These are phyloP conservation scores for Volucella bombylans DNA, from an alignment of 2,888 invertebrate genomes.

Conservation along the genomic window DNA sequence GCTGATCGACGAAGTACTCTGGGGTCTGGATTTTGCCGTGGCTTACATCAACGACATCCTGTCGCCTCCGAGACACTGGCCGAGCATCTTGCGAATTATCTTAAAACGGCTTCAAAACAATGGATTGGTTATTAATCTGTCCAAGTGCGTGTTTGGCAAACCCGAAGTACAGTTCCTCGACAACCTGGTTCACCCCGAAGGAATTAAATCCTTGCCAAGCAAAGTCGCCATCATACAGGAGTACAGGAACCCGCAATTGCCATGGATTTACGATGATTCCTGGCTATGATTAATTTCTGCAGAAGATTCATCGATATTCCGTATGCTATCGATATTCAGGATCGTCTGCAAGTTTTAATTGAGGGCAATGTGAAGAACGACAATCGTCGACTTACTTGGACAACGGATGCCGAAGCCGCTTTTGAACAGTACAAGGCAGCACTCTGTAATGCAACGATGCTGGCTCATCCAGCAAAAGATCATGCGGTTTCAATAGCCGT, in stretches of 20 bases:
- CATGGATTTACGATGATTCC: neutral
- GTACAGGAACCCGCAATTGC: neutral
- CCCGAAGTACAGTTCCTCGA: constrained; percentile 30
- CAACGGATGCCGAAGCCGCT: neutral
- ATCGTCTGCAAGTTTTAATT: neutral
- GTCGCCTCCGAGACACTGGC: constrained; percentile 71
- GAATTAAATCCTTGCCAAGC: neutral
- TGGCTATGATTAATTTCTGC: too few species aligned
- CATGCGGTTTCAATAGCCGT: too few species aligned
- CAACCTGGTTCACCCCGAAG: neutral
- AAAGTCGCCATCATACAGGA: neutral
- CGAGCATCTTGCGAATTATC: constrained; percentile 70
- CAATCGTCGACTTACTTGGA: neutral
- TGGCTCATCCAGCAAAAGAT: neutral
- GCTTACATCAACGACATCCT: constrained; percentile 76
- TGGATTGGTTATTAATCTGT: constrained; percentile 34
- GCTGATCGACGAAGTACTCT: constrained; percentile 76
- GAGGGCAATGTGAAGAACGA: neutral
- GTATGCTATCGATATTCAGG: neutral
- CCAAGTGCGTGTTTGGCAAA: constrained; percentile 50
- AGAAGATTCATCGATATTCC: neutral
- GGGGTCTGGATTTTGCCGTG: constrained; percentile 73
- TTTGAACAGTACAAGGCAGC: neutral
- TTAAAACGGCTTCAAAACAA: constrained; percentile 62
- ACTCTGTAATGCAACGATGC: neutral